Evolutionary conservation across 2,797 vertebrate genomes (phyloP).

Genomic region (Centroberyx gerrardi): DNA sequence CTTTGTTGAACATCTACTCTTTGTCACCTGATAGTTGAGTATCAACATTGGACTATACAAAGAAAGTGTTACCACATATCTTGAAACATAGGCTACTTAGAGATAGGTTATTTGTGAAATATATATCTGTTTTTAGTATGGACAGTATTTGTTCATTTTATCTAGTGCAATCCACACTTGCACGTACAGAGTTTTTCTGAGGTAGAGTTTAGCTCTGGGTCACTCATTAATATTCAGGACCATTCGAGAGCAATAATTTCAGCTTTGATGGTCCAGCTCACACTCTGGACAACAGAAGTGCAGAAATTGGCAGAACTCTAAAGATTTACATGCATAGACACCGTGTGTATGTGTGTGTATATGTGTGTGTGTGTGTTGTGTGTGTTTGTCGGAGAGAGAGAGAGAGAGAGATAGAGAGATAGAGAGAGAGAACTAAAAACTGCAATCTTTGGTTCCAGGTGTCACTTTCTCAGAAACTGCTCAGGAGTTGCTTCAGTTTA

Average conservation of each 20-base stretch:
- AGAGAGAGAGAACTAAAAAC: not conserved
- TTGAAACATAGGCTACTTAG: too few species aligned
- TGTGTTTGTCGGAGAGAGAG: too few species aligned
- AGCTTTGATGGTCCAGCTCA: conserved; percentile 53
- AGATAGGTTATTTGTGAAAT: too few species aligned
- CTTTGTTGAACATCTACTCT: too few species aligned
- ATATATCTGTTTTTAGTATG: too few species aligned
- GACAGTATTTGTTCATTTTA: conserved; percentile 37
- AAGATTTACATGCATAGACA: conserved; percentile 33
- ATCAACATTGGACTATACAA: too few species aligned
- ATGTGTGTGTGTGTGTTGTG: not conserved
- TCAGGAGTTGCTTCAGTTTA: conserved; percentile 19
- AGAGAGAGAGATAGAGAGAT: too few species aligned
- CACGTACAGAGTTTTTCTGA: conserved; percentile 46
- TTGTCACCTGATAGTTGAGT: too few species aligned
- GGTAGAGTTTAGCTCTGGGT: conserved; percentile 61
- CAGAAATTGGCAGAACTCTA: conserved; percentile 33
- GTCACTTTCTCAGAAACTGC: conserved; percentile 26
- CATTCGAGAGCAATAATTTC: conserved; percentile 53
- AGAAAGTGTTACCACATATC: too few species aligned
- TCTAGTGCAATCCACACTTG: conserved; percentile 38
- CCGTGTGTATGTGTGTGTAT: conserved; percentile 1
- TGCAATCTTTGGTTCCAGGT: conserved; percentile 37
- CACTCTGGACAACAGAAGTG: conserved; percentile 41
- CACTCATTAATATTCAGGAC: conserved; percentile 68